phyloP scores from a whole-genome alignment of 2,113 vertebrate species.

The Aspidoscelis tigris region DNA sequence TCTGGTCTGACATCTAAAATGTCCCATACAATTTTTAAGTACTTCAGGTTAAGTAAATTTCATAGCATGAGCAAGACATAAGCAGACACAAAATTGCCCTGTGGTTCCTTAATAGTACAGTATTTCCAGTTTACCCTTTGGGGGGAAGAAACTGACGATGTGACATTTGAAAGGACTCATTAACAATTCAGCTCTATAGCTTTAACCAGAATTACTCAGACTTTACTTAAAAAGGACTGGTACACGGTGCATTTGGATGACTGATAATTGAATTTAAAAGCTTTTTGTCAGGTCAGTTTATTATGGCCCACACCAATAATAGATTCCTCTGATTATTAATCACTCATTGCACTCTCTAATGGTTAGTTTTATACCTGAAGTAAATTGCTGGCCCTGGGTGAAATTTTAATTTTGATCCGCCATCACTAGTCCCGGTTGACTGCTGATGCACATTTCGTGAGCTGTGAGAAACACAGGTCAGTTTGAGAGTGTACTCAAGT shows the following conservation, averaged over 20 bases:
- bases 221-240: constrained; percentile 14
- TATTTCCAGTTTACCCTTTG: neutral
- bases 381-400: neutral
- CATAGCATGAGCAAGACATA: neutral
- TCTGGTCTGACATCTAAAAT: constrained; percentile 18
- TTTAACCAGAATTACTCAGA: constrained; percentile 9
- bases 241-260: neutral
- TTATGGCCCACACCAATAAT: neutral
- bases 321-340: constrained; percentile 27
- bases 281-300: constrained; percentile 14
- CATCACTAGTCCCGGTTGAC: no score
- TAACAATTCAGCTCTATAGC: constrained; percentile 17
- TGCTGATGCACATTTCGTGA: no score
- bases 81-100: constrained; percentile 12
- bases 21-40: neutral
- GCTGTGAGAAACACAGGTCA: no score
- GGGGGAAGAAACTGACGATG: constrained; percentile 10
- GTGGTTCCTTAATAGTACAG: neutral
- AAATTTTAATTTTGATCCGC: no score
- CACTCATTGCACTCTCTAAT: constrained; percentile 5
- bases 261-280: constrained; percentile 29
- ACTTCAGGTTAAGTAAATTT: constrained; percentile 15
- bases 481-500: no score
- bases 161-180: constrained; percentile 9
- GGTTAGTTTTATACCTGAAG: neutral